phyloP scores from a whole-genome alignment of 2,797 vertebrate genomes.

The Balearica regulorum region DNA sequence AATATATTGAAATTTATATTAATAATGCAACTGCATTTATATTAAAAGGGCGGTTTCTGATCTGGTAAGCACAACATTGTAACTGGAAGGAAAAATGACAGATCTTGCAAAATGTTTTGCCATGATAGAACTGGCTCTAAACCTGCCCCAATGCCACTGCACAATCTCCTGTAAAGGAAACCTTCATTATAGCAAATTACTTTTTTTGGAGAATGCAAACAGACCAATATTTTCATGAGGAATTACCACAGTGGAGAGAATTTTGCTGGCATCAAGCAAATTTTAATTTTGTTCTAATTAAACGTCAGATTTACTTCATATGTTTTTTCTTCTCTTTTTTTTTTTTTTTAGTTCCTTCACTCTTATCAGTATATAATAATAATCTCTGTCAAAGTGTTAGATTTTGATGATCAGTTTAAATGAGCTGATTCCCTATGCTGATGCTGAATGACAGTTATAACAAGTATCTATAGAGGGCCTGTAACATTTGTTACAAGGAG shows the following conservation, averaged over 20 bases:
- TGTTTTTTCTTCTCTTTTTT: fast-evolving
- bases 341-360: not conserved
- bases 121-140: not conserved
- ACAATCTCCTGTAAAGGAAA: not conserved
- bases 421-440: not conserved
- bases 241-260: not conserved
- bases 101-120: not conserved
- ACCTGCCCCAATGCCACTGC: not conserved
- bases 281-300: not conserved
- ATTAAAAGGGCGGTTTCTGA: not conserved
- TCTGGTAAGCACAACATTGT: not conserved
- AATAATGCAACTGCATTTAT: not conserved
- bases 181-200: not conserved
- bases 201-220: not conserved
- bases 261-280: not conserved
- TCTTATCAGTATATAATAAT: not conserved
- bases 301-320: not conserved
- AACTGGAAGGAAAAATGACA: not conserved
- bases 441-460: not conserved
- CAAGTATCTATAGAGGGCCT: not conserved
- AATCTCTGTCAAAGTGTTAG: not conserved
- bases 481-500: not conserved
- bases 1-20: not conserved
- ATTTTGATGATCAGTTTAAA: not conserved
- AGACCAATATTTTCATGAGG: not conserved